Evolutionary conservation across 1,140 invertebrate genomes (phyloP).

Genomic region (Acromyrmex charruanus): DNA sequence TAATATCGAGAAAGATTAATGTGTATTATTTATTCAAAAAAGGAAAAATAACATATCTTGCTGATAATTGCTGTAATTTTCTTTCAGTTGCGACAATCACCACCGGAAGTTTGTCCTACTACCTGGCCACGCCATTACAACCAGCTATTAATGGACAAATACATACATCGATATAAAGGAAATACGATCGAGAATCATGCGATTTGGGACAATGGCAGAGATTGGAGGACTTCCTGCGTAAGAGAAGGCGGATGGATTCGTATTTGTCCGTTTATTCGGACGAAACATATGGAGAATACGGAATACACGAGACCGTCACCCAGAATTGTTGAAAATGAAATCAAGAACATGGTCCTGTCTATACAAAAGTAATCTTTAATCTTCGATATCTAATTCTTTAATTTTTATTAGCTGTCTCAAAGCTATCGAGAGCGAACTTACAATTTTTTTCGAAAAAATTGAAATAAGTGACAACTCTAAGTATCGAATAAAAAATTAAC

Average conservation of each 20-base stretch:
- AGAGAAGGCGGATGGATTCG: slow-evolving; percentile 89
- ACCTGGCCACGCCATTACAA: slow-evolving; percentile 77
- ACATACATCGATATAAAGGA: slow-evolving; percentile 75
- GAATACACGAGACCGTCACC: slow-evolving; percentile 60
- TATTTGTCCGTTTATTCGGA: slow-evolving; percentile 86
- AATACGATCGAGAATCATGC: slow-evolving; percentile 68
- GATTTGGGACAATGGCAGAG: slow-evolving; percentile 88
- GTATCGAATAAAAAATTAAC: background rate
- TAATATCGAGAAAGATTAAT: background rate
- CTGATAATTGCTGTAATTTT: slow-evolving; percentile 11
- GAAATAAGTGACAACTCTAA: background rate
- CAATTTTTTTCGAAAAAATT: background rate
- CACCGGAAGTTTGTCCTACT: slow-evolving; percentile 70
- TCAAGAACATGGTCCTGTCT: slow-evolving; percentile 80
- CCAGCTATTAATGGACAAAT: slow-evolving; percentile 76
- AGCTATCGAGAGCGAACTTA: background rate
- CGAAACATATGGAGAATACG: slow-evolving; percentile 68
- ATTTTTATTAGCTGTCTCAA: background rate
- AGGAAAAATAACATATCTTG: background rate
- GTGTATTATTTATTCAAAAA: background rate
- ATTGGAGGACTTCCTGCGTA: slow-evolving; percentile 87
- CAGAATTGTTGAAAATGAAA: slow-evolving; percentile 79
- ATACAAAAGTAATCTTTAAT: slow-evolving; percentile 81
- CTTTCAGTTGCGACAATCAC: slow-evolving; percentile 74
- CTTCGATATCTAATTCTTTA: background rate